These are phyloP conservation scores for Leuciscus waleckii DNA, from an alignment of 2,797 vertebrate species.

Conservation along the genomic window DNA sequence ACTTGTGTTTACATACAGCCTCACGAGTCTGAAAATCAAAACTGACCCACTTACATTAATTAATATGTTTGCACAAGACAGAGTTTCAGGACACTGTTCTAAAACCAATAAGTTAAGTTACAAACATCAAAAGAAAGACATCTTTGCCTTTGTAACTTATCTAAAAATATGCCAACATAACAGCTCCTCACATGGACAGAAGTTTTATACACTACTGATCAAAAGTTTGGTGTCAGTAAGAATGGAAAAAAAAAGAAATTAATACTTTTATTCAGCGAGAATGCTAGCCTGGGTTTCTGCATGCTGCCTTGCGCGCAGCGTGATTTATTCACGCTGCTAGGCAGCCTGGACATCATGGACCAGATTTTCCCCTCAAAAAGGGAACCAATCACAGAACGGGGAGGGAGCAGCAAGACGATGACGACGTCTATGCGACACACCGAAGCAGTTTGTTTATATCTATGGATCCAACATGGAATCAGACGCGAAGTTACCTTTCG, in stretches of 20 bases:
- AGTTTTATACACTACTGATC: background rate
- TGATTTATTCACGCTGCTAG: no score
- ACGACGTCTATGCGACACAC: no score
- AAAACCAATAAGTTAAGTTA: background rate
- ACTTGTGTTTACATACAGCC: conserved; percentile 3
- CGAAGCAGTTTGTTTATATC: no score
- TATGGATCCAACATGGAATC: no score
- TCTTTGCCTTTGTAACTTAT: background rate
- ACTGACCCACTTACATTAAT: background rate
- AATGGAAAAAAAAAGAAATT: background rate
- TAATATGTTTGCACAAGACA: background rate
- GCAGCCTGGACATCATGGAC: no score
- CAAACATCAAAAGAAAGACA: background rate
- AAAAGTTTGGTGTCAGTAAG: background rate
- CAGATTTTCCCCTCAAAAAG: no score
- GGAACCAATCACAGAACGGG: no score
- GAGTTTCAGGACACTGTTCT: background rate
- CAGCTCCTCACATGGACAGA: background rate
- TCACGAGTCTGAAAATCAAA: background rate
- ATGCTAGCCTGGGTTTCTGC: no score
- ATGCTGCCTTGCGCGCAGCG: no score
- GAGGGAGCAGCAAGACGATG: no score
- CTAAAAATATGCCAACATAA: background rate
- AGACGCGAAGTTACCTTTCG: no score
- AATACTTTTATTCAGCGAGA: background rate